phyloP scores from a whole-genome alignment of 2,888 invertebrate species.

The Mamestra brassicae region DNA sequence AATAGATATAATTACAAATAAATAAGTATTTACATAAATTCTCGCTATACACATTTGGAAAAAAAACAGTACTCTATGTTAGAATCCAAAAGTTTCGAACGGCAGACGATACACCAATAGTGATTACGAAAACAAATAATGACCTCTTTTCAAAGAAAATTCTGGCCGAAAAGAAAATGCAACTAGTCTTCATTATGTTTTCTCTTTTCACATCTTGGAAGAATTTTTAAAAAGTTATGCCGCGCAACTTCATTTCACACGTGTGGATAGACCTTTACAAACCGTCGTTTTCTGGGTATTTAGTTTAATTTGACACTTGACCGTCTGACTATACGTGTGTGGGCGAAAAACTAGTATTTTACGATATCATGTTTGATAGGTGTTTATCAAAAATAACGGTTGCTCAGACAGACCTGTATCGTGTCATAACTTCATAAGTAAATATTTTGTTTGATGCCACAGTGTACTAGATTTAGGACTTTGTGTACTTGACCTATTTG shows the following conservation, averaged over 20 bases:
- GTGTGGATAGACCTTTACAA: conserved; percentile 64
- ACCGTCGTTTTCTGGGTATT: conserved; percentile 67
- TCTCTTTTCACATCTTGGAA: neutral
- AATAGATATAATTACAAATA: neutral
- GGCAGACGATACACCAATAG: no score
- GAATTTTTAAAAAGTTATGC: neutral
- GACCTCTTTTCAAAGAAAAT: neutral
- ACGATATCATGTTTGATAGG: conserved; percentile 51
- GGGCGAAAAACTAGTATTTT: conserved; percentile 66
- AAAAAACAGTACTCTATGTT: neutral
- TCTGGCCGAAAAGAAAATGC: neutral
- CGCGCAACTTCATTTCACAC: neutral
- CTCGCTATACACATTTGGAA: neutral
- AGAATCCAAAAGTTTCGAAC: neutral
- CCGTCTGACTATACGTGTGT: conserved; percentile 66
- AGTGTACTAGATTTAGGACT: conserved; percentile 12
- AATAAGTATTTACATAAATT: neutral
- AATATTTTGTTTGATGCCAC: conserved; percentile 49
- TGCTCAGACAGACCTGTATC: conserved; percentile 22
- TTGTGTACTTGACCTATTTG: conserved; percentile 52
- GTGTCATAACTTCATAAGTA: conserved; percentile 34
- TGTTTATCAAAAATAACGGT: conserved; percentile 63
- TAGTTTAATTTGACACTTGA: conserved; percentile 75
- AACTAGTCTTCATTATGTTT: neutral
- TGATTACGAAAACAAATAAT: neutral